phyloP scores from a whole-genome alignment of 2,797 vertebrate species.

The Benthosema pterotum region DNA sequence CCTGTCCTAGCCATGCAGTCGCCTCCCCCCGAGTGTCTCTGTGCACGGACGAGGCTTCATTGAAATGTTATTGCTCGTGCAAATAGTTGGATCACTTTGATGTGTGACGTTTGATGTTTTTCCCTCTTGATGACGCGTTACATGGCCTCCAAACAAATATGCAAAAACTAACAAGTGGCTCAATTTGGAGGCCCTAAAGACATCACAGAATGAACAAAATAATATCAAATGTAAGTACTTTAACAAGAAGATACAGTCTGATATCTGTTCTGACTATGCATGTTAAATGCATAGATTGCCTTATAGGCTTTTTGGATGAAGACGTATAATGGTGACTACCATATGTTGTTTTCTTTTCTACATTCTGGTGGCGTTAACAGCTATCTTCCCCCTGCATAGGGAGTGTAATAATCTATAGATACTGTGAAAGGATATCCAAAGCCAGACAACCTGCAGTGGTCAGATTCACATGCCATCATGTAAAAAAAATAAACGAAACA shows the following conservation, averaged over 20 bases:
- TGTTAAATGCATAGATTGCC: too few relatives aligned
- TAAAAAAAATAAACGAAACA: constrained; percentile 14
- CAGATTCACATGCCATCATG: constrained; percentile 31
- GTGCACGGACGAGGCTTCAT: constrained; percentile 49
- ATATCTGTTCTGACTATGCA: too few relatives aligned
- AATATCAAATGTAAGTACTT: too few relatives aligned
- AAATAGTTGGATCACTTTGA: constrained; percentile 21
- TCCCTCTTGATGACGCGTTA: constrained; percentile 40
- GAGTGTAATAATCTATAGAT: constrained; percentile 13
- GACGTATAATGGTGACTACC: constrained; percentile 53
- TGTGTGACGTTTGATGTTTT: constrained; percentile 22
- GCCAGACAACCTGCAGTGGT: constrained; percentile 55
- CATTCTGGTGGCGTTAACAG: constrained; percentile 1
- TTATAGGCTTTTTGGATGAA: constrained; percentile 26
- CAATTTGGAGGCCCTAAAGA: not conserved
- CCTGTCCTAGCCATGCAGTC: constrained; percentile 45
- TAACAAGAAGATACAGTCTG: too few relatives aligned
- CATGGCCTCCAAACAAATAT: not conserved
- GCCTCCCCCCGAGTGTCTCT: constrained; percentile 41
- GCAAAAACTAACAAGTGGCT: constrained; percentile 55
- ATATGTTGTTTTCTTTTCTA: constrained; percentile 35
- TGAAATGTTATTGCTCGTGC: constrained; percentile 23
- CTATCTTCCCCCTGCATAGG: constrained; percentile 1
- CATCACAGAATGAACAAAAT: too few relatives aligned
- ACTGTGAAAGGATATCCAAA: constrained; percentile 40